These are phyloP conservation scores for Urocolius indicus DNA, from an alignment of 2,113 vertebrate genomes.

Conservation along the genomic window DNA sequence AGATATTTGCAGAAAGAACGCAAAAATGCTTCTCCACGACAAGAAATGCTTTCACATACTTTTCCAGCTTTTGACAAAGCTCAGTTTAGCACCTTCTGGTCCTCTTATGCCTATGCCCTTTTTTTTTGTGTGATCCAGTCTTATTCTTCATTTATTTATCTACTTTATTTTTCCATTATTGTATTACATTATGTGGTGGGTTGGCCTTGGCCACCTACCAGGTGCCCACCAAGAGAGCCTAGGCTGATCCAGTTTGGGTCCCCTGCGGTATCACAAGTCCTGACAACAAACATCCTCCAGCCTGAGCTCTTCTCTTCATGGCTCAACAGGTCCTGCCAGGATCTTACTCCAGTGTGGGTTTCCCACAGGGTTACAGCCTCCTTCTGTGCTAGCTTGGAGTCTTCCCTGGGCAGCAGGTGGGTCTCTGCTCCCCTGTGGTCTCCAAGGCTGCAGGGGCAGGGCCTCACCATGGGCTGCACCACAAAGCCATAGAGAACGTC, in stretches of 20 bases:
- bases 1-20: not conserved
- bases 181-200: accelerated
- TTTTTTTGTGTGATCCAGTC: not conserved
- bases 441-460: too few species aligned
- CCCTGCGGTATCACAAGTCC: accelerated
- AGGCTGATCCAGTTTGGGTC: accelerated
- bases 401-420: not conserved
- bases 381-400: not conserved
- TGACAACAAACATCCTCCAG: not conserved
- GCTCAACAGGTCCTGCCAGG: not conserved
- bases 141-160: not conserved
- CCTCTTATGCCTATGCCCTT: not conserved
- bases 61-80: not conserved
- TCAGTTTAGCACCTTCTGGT: not conserved
- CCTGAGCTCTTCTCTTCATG: accelerated
- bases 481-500: accelerated
- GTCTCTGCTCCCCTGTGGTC: not conserved
- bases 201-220: not conserved
- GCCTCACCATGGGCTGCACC: too few species aligned
- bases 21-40: not conserved
- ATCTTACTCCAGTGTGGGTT: accelerated
- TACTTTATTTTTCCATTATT: not conserved
- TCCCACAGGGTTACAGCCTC: not conserved
- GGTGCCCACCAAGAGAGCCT: not conserved
- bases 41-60: accelerated